Evolutionary conservation across 2,113 vertebrate species (phyloP), one percentile per base, ranked within the genome.

Genomic region (Ictalurus punctatus): DNA sequence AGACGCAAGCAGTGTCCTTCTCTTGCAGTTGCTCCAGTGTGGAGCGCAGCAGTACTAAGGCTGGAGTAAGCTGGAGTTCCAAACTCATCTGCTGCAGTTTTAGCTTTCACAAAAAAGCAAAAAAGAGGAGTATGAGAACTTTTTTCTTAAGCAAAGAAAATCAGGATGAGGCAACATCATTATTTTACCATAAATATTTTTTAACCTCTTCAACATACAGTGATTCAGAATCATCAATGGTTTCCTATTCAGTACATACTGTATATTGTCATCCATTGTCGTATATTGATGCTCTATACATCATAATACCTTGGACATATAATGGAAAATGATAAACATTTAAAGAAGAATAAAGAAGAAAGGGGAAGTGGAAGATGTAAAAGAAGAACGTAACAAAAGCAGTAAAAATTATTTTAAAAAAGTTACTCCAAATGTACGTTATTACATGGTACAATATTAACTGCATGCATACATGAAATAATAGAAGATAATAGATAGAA

Each of bases 11-110:
- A 0, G 96, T 94, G 89, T 99, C 98, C 92, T 99, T 99, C 92
- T 99, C 98, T 92, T 99, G 98, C 87, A 99, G 96, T 91, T 98
- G 96, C 91, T 99, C 97, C 92, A 99, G 93, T 0, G 98, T 99
- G 19, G 97, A 96, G 89, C 97, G 97, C 12, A 99, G 94, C 48
- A 99, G 95, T 9, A 99, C 95, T 1, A 97, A 96, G 12, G 97
- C 97, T 0, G 98, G 98, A 54, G 97, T 98, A 87, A 99, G 94
- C 93, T 97, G 97, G 37, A 99, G 91, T 92, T 99, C 98, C 93
- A 99, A 94, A 58, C 97, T 96, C 86, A 97, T 97, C 94, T 99
- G 97, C 90, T 99, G 97, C 80, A 99, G 91, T 93, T 98, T 99
- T 88, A 99, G 95, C 98, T 91, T 84, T 19, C 7, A 13, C 34